phyloP scores from a whole-genome alignment of 2,888 invertebrate species.

The Acanthococcus lagerstroemiae region DNA sequence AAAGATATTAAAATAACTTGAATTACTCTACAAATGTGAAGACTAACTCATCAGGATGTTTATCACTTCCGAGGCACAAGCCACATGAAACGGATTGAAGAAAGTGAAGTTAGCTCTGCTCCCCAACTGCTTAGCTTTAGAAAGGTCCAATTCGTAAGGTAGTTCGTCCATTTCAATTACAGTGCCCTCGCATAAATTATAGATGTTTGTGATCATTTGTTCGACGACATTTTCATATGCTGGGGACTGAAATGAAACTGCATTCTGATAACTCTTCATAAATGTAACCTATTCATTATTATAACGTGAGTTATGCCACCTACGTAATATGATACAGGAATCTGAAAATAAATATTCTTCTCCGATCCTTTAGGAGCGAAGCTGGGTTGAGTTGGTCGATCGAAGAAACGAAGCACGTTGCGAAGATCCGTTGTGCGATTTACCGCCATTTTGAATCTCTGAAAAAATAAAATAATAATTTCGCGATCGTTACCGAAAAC shows the following conservation, averaged over 20 bases:
- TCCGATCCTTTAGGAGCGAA: background rate
- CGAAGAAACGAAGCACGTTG: background rate
- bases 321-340: background rate
- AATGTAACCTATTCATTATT: too few relatives aligned
- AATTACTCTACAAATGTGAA: background rate
- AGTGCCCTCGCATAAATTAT: background rate
- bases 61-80: conserved; percentile 59
- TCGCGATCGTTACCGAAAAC: too few relatives aligned
- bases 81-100: conserved; percentile 60
- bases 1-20: background rate
- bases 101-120: conserved; percentile 61
- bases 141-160: conserved; percentile 44
- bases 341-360: background rate
- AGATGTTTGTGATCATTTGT: background rate
- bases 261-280: too few relatives aligned
- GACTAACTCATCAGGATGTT: conserved; percentile 55
- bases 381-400: background rate
- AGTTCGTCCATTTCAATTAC: background rate
- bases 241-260: too few relatives aligned
- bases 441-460: background rate
- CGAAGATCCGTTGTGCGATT: background rate
- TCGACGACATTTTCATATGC: background rate
- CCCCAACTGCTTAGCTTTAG: conserved; percentile 51
- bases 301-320: background rate
- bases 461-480: too few relatives aligned